Percentiles rank a stretch among this genome's conserved stretches.
These are phyloP conservation scores for Theristicus caerulescens DNA, from an alignment of 2,113 vertebrate genomes.

Conservation along the genomic window DNA sequence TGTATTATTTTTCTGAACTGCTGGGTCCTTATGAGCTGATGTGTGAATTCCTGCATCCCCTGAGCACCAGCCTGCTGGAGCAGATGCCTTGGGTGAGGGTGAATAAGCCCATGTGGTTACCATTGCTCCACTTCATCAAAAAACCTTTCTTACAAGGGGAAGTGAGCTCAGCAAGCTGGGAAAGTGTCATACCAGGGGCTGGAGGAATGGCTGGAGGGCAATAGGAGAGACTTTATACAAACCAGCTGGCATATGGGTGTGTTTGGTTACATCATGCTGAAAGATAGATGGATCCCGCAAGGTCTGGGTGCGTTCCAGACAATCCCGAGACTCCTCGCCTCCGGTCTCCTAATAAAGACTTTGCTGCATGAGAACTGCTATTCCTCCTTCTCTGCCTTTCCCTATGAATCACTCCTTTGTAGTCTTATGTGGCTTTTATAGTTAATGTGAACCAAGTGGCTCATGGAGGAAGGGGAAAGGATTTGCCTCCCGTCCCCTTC, in stretches of 20 bases:
- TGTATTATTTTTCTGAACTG: not conserved
- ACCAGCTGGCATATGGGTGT: conserved; percentile 63
- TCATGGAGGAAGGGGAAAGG: conserved; percentile 49
- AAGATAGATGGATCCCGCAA: conserved; percentile 21
- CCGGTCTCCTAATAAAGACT: not conserved
- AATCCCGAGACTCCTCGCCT: conserved; percentile 32
- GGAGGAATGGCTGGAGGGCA: conserved; percentile 4
- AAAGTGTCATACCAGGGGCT: not conserved
- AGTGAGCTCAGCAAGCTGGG: conserved; percentile 32
- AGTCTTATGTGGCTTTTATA: not conserved
- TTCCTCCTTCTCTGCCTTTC: conserved; percentile 37
- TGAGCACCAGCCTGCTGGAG: not conserved
- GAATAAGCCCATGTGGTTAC: not conserved
- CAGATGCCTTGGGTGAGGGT: not conserved
- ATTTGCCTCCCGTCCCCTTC: not conserved
- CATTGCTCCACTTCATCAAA: conserved; percentile 40
- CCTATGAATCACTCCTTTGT: conserved; percentile 67
- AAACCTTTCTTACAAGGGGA: not conserved
- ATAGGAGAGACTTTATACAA: conserved; percentile 11
- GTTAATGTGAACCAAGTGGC: conserved; percentile 73
- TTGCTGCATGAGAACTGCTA: not conserved
- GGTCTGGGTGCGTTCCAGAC: conserved; percentile 44
- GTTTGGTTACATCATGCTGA: conserved; percentile 56
- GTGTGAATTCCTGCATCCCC: not conserved
- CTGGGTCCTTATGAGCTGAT: not conserved